Evolutionary conservation across 2,797 vertebrate genomes (phyloP).

Genomic region (Falco cherrug): DNA sequence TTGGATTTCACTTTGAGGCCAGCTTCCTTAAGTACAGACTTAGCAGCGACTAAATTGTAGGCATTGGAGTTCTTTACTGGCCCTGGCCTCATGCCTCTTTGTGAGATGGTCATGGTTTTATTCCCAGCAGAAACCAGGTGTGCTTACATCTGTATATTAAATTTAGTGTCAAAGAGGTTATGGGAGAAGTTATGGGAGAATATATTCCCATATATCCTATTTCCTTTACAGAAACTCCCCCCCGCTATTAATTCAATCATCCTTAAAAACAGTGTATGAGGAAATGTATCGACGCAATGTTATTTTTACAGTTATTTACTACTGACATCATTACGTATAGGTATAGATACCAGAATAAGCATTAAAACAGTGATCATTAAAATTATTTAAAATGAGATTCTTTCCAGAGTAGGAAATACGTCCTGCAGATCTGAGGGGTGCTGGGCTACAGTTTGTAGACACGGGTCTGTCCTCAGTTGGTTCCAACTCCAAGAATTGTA

Average conservation of each 20-base stretch:
- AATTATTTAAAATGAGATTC: background rate
- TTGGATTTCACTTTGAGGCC: background rate
- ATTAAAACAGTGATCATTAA: background rate
- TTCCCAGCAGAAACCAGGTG: conserved; percentile 76
- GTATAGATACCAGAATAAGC: background rate
- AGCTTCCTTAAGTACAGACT: background rate
- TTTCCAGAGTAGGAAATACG: background rate
- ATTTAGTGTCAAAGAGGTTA: conserved; percentile 62
- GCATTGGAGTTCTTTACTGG: background rate
- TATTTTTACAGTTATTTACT: conserved; percentile 10
- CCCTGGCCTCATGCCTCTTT: conserved; percentile 7
- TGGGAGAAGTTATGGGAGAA: conserved; percentile 58
- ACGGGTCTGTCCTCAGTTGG: background rate
- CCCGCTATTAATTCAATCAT: conserved; percentile 38
- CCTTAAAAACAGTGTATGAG: conserved; percentile 38
- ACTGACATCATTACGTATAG: background rate
- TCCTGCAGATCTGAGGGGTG: background rate
- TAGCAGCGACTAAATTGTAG: background rate
- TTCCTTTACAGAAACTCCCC: conserved; percentile 13
- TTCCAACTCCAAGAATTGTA: background rate
- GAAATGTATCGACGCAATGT: background rate
- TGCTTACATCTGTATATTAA: conserved; percentile 71
- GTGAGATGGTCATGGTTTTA: conserved; percentile 58
- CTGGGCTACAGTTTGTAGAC: background rate
- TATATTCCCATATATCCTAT: conserved; percentile 21